Base-by-base conservation (phyloP, 2,113 vertebrate species). In the Sceloporus tristichus region DNA sequence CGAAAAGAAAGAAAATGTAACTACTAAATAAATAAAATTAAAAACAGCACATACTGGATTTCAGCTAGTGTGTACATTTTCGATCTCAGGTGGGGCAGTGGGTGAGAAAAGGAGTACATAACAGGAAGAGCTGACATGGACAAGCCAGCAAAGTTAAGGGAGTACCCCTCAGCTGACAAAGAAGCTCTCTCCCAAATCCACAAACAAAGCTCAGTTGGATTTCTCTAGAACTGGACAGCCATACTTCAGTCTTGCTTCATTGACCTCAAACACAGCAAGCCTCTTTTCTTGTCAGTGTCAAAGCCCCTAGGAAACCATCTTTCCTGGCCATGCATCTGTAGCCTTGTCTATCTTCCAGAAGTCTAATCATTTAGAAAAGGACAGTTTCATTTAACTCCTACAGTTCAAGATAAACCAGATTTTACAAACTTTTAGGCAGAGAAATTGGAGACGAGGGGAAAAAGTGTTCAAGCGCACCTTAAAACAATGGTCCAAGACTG, bases 281-380 rank as follows among this genome's bases (percentile, higher is more conserved):
- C 54, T 91, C 13, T 62, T 66, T 90, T n/a, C 34, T 89, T 29
- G 81, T 54, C 66, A 88, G 79, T 76, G 82, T 34, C 79, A 87
- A 87, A 88, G 59, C 23, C 6, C 82, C 59, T 59, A 82, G 11
- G 71, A 76, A 53, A 21, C 29, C 79, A 87, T 71, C 29, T 5
- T 76, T 82, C 66, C n/a, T 48, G 21, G 40, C 18, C 11, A 23
- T 82, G 70, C 21, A 56, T 66, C 40, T 82, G 73, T 2, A 38
- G 34, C 21, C 11, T 34, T 54, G 62, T 62, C 23, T 54, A 23
- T 87, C 66, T 80, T 71, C 65, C n/a, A 70, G 21, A 53, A 70
- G 42, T 54, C 56, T 23, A 74, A 34, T 65, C 38, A 34, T 66
- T 87, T 14, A 85, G 54, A 25, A 1, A 73, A 25, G 9, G 23